Evolutionary conservation across 1,140 invertebrate species (phyloP).

Genomic region (Drosophila nebulosa): DNA sequence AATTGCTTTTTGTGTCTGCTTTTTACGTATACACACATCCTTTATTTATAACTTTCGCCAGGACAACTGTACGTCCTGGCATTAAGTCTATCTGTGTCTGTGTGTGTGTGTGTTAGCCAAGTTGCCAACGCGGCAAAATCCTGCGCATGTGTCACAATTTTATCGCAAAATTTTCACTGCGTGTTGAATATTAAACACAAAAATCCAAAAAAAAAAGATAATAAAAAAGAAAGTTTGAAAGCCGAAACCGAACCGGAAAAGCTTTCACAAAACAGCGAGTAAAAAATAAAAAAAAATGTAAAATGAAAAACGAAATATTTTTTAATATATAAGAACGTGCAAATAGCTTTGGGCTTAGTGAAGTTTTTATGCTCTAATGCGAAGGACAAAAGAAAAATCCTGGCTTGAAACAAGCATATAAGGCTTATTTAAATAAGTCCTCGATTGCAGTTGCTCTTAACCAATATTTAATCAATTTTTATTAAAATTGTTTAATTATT

Average conservation of each 20-base stretch:
- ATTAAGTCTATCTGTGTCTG: conserved; percentile 18
- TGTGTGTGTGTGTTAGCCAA: conserved; percentile 12
- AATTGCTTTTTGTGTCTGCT: conserved; percentile 53
- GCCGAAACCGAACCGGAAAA: conserved; percentile 34
- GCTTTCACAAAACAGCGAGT: conserved; percentile 6
- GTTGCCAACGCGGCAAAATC: conserved; percentile 70
- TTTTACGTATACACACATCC: conserved; percentile 35
- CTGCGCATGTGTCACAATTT: conserved; percentile 73
- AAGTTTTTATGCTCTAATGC: conserved; percentile 19
- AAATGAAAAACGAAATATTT: conserved; percentile 14
- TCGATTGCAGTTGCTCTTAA: neutral
- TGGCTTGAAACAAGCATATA: neutral
- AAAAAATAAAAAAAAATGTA: conserved; percentile 2
- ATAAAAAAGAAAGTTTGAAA: conserved; percentile 62
- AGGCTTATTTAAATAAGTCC: neutral
- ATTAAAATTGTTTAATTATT: too few species aligned
- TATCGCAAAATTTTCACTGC: conserved; percentile 52
- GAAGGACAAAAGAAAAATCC: neutral
- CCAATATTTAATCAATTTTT: neutral
- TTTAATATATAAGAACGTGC: conserved; percentile 28
- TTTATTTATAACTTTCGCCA: conserved; percentile 71
- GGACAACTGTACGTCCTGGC: conserved; percentile 24
- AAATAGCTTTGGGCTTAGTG: conserved; percentile 10
- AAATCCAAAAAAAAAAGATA: neutral
- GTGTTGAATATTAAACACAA: conserved; percentile 56